phyloP scores from a whole-genome alignment of 2,797 vertebrate species.

The Chrosomus eos region DNA sequence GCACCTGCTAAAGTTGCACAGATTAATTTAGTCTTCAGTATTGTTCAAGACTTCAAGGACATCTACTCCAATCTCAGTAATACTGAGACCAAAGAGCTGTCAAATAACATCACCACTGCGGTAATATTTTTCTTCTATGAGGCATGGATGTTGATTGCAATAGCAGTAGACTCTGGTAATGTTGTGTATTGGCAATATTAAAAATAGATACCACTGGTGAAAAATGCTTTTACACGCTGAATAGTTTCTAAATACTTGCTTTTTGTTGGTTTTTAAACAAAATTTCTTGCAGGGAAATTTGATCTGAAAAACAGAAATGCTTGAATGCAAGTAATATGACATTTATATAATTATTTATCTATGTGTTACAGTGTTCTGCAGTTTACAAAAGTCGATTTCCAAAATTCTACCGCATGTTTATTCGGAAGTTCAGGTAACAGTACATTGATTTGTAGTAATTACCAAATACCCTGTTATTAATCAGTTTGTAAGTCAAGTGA shows the following conservation, averaged over 20 bases:
- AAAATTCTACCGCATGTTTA: fast-evolving
- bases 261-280: too few species aligned
- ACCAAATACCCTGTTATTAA: neutral
- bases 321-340: neutral
- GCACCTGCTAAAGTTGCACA: neutral
- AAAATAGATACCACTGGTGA: neutral
- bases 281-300: too few species aligned
- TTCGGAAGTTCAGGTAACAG: neutral
- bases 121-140: neutral
- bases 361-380: neutral
- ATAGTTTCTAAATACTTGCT: neutral
- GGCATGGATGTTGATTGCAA: neutral
- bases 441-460: neutral
- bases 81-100: fast-evolving
- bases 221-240: too few species aligned
- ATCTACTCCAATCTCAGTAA: fast-evolving
- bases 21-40: neutral
- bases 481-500: neutral
- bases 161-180: too few species aligned
- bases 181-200: neutral
- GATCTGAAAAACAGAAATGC: too few species aligned
- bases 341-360: neutral
- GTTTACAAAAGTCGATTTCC: fast-evolving
- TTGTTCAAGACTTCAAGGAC: fast-evolving
- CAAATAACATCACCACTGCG: fast-evolving